A percentile compares a stretch with the other conserved stretches of the same genome.
These are phyloP conservation scores for Pelodytes ibericus DNA, from an alignment of 2,797 vertebrate species.

Conservation along the genomic window DNA sequence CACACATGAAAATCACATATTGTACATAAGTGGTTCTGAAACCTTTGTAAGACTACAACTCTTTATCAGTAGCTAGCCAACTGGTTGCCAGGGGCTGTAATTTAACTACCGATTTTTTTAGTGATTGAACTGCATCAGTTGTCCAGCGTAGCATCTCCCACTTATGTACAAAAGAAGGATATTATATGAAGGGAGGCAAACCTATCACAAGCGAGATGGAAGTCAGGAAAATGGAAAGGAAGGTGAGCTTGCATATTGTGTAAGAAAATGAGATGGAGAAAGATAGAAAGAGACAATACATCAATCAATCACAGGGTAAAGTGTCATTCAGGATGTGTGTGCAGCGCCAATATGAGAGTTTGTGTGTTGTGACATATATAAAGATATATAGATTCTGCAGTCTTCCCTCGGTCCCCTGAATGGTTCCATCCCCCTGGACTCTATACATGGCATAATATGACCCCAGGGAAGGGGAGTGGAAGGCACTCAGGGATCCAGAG, in stretches of 20 bases:
- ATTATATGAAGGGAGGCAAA: not conserved
- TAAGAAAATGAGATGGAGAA: no score
- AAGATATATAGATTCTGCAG: not conserved
- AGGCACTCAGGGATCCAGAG: slow-evolving; percentile 1
- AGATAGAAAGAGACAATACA: no score
- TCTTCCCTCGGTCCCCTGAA: not conserved
- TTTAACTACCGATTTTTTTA: not conserved
- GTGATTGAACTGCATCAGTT: not conserved
- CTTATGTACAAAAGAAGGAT: not conserved
- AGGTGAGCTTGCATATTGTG: not conserved
- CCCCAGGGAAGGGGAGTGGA: slow-evolving; percentile 9
- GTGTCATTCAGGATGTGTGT: not conserved
- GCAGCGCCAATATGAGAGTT: not conserved
- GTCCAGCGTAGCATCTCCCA: not conserved
- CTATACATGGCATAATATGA: slow-evolving; percentile 16
- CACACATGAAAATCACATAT: no score
- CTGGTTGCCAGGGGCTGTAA: no score
- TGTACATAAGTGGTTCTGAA: no score
- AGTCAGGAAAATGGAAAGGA: not conserved
- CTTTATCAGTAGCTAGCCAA: no score
- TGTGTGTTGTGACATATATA: not conserved
- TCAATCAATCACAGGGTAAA: not conserved
- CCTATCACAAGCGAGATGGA: not conserved
- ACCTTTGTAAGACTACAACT: no score
- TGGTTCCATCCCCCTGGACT: slow-evolving; percentile 24